Evolutionary conservation across 2,113 vertebrate species (phyloP).

Genomic region (Otolemur garnettii): DNA sequence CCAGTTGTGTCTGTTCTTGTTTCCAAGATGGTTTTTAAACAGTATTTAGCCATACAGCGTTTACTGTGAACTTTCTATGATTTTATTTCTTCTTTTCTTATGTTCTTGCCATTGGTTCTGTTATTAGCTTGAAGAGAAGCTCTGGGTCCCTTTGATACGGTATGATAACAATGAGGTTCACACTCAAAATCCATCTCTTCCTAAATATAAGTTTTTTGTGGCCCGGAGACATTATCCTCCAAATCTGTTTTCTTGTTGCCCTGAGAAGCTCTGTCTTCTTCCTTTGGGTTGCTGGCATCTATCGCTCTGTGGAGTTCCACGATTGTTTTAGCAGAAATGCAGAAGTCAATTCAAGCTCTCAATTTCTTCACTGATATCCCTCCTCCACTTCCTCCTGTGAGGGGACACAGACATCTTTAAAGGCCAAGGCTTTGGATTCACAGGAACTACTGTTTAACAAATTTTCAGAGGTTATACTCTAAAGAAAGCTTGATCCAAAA

Average conservation of each 20-base stretch:
- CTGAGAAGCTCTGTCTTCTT: not conserved
- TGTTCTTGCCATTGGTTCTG: not conserved
- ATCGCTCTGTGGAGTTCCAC: not conserved
- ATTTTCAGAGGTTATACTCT: not conserved
- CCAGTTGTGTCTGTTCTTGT: not conserved
- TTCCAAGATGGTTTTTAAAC: not conserved
- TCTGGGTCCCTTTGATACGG: not conserved
- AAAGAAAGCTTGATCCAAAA: not conserved
- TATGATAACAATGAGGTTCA: not conserved
- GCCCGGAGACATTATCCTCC: not conserved
- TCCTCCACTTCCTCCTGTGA: not conserved
- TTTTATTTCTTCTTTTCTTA: slow-evolving; percentile 34
- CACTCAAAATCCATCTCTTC: not conserved
- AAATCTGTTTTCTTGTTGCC: not conserved
- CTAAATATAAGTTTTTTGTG: not conserved
- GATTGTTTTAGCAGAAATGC: not conserved
- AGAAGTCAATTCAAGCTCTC: not conserved
- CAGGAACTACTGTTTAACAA: not conserved
- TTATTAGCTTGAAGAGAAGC: not conserved
- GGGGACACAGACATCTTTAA: not conserved
- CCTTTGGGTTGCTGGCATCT: not conserved
- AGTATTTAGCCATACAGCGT: not conserved
- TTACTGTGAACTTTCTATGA: not conserved
- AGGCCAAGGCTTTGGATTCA: not conserved
- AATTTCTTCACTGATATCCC: not conserved